Evolutionary conservation across 1,140 invertebrate species (phyloP).

Genomic region (Bombus pascuorum): DNA sequence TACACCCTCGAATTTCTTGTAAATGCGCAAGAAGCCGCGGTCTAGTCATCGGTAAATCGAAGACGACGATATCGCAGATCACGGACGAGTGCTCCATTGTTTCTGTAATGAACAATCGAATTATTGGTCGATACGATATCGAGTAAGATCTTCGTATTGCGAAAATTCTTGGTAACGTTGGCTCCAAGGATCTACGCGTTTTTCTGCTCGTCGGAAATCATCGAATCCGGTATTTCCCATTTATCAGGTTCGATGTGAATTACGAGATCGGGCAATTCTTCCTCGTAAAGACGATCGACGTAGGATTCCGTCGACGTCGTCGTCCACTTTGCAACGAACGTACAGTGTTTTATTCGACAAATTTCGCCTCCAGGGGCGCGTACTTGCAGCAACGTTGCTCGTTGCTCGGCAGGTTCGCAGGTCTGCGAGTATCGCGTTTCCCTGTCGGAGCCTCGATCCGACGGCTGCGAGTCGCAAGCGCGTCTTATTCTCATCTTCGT

Average conservation of each 20-base stretch:
- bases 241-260: neutral
- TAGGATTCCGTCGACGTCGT: neutral
- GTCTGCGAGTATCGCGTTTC: constrained; percentile 22
- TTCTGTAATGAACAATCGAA: neutral
- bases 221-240: constrained; percentile 5
- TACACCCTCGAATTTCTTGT: too few species aligned
- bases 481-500: neutral
- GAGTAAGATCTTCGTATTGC: neutral
- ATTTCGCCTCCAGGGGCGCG: neutral
- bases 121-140: neutral
- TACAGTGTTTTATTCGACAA: too few species aligned
- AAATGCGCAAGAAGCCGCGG: too few species aligned
- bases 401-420: neutral
- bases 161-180: neutral
- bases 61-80: neutral
- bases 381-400: too few species aligned
- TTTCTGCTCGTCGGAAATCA: neutral
- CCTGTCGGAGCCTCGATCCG: neutral
- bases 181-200: neutral
- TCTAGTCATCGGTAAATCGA: neutral
- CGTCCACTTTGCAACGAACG: too few species aligned
- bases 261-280: neutral
- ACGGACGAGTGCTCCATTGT: neutral
- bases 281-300: neutral
- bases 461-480: neutral